Evolutionary conservation across 2,797 vertebrate species (phyloP), one percentile per base, ranked within the genome.

Genomic region (Enteromius unitaeniatus): DNA sequence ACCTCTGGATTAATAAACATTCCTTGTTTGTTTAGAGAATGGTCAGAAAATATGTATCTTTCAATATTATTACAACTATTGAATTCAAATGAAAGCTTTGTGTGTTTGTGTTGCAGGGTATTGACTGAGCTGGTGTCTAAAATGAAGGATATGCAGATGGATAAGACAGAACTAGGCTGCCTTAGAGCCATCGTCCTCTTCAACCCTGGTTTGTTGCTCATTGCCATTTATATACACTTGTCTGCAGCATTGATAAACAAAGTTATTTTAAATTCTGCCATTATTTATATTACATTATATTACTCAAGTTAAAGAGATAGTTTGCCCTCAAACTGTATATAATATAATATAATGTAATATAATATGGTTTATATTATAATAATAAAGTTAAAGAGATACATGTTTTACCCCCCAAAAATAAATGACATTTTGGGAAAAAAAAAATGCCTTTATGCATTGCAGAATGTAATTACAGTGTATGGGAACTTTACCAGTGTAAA

Each of bases 141-240:
- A 93, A 99, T 99, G 98, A 99, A 98, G 88, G 98, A 99, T 84
- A 99, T 99, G 97, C 96, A 97, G 93, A 98, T 99, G 97, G 97
- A 99, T 86, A 98, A 98, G 88, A 97, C 98, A 0, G 98, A 99
- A 91, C 93, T 99, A 40, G 97, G 98, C 7, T 99, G 98, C 89
- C 94, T 99, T 82, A 93, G 97, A 87, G 97, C 97, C 87, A 99
- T 99, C 8, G 97, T 99, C 83, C 95, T 99, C 42, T 99, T 99
- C 82, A 99, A 99, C 90, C 98, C 98, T 90, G 98, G 97, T 83
- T 7, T 28, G 72, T 21, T 26, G 3, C 45, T 99, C 64, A 87
- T 90, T 86, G 21, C 6, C 42, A 26, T 49, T 23, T 75, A 45
- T 53, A 67, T 10, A 72, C 83, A 75, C 64, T 37, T 37, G 17